Evolutionary conservation across 2,888 invertebrate genomes (phyloP).

Genomic region (Eupeodes luniger): DNA sequence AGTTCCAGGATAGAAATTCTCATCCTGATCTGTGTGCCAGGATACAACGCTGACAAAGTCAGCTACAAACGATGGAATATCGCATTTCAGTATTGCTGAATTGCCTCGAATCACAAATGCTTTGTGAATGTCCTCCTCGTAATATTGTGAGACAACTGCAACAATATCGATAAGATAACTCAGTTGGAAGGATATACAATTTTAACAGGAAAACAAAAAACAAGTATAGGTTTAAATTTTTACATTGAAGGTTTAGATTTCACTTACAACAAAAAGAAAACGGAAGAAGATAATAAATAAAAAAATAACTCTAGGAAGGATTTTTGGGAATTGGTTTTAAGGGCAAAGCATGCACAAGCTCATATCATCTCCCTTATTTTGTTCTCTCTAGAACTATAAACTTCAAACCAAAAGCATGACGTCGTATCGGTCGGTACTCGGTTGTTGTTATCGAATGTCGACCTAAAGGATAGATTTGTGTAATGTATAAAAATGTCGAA

Average conservation of each 20-base stretch:
- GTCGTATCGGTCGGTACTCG: constrained; percentile 45
- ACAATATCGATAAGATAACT: constrained; percentile 67
- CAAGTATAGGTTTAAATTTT: background rate
- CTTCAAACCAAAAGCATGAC: constrained; percentile 67
- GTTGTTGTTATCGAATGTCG: background rate
- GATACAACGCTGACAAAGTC: constrained; percentile 95
- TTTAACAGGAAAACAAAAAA: constrained; percentile 28
- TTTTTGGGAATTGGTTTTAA: background rate
- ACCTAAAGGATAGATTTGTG: constrained; percentile 15
- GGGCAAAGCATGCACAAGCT: constrained; percentile 46
- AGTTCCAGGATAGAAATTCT: constrained; percentile 83
- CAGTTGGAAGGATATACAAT: constrained; percentile 18
- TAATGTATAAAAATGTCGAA: constrained; percentile 79
- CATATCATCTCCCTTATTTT: background rate
- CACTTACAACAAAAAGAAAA: background rate
- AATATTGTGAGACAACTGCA: constrained; percentile 94
- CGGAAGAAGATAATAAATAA: background rate
- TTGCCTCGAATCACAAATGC: constrained; percentile 96
- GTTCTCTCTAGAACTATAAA: constrained; percentile 40
- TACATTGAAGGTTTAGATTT: constrained; percentile 23
- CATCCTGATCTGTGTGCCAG: constrained; percentile 91
- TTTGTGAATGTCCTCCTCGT: constrained; percentile 96
- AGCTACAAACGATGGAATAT: constrained; percentile 95
- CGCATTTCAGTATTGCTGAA: constrained; percentile 94
- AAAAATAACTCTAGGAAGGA: constrained; percentile 16